Base-by-base conservation (phyloP, 1,140 invertebrate species). In the Hestina assimilis region DNA sequence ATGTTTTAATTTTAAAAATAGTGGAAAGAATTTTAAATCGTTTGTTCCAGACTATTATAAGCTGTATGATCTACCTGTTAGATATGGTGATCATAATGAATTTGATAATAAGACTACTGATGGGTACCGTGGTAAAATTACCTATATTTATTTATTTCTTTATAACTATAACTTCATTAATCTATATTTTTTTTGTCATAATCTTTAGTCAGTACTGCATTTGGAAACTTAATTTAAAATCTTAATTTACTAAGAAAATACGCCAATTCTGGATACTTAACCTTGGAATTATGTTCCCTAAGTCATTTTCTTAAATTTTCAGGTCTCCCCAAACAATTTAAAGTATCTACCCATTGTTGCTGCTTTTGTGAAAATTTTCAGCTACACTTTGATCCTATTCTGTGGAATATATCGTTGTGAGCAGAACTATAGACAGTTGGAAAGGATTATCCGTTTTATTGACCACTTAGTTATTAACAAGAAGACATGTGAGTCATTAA, bases 71-170 rank as follows among this genome's bases (percentile, higher is more conserved):
- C 3, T 28, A 28, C 14, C 21, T 45, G 6, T 15, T 45, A 12
- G 42, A 45, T 17, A 45, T 45, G 42, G 42, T 45, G 42, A 45
- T 29, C 23, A 7, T 28, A 3, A 45, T 12, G 1, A 45, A 45
- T 8, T 23, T 26, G 24, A 29, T 45, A 8, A 45, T 45, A 9
- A 45, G 42, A 15, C 26, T 45, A 17, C 14, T 15, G 7, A 9
- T 29, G 11, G 23, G 42, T 3, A 45, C 38, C 6, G 7, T 45
- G 11, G 24, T 23, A 28, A 45, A 23, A 24, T 26, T 38, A 2
- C 12, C n/a, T n/a, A n/a, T n/a, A n/a, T n/a, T n/a, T n/a, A n/a
- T n/a, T n/a, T n/a, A n/a, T n/a, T n/a, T n/a, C n/a, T n/a, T n/a
- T n/a, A n/a, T n/a, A n/a, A n/a, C n/a, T n/a, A n/a, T n/a, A n/a